These are phyloP conservation scores for Metopia argyrocephala DNA, from an alignment of 2,888 invertebrate species.

Conservation along the genomic window DNA sequence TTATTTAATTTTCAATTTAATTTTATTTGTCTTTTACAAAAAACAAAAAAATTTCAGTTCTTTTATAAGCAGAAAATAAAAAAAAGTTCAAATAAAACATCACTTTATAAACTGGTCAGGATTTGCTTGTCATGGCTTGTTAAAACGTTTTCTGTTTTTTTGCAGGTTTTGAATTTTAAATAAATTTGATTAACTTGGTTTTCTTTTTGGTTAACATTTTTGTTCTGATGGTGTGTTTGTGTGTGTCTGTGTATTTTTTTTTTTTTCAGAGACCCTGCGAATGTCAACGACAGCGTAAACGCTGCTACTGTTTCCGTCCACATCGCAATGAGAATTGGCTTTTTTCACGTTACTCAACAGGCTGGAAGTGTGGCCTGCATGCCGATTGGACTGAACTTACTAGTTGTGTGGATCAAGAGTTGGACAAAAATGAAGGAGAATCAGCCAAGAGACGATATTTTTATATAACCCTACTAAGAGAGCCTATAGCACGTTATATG, in stretches of 20 bases:
- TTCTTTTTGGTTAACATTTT: too few relatives aligned
- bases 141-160: slow-evolving; percentile 5
- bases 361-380: slow-evolving; percentile 98
- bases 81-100: slow-evolving; percentile 45
- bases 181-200: neutral
- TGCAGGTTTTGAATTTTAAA: slow-evolving; percentile 48
- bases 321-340: slow-evolving; percentile 97
- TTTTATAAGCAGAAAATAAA: too few relatives aligned
- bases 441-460: slow-evolving; percentile 92
- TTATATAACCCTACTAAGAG: slow-evolving; percentile 96
- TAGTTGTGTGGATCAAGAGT: slow-evolving; percentile 92
- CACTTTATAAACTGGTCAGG: slow-evolving; percentile 53
- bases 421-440: slow-evolving; percentile 93
- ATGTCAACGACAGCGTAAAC: slow-evolving; percentile 92
- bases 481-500: slow-evolving; percentile 94
- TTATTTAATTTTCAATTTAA: slow-evolving; percentile 44
- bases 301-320: slow-evolving; percentile 94
- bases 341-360: slow-evolving; percentile 97
- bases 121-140: slow-evolving; percentile 51
- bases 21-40: slow-evolving; percentile 1
- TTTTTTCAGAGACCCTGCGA: slow-evolving; percentile 88
- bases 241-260: too few relatives aligned
- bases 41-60: neutral
- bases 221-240: too few relatives aligned
- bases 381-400: slow-evolving; percentile 99